Base-by-base conservation (phyloP, 1,140 invertebrate species). In the Nixonia krombeini region DNA sequence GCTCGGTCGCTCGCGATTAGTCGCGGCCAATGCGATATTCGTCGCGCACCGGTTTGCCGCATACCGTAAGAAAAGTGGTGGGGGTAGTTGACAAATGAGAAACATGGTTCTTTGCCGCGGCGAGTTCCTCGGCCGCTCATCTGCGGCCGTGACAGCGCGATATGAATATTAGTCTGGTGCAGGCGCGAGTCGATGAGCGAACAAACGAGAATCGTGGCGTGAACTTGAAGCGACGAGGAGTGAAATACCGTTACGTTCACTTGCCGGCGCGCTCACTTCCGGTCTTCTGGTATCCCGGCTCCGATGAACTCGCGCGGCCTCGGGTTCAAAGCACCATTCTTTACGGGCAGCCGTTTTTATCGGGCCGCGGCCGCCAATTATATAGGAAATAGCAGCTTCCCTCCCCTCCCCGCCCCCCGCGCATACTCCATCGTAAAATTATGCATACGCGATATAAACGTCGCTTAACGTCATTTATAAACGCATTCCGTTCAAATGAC, bases 261-360 rank as follows among this genome's bases (percentile, higher is more conserved):
- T 67, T 67, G 55, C 55, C 55, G 29, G 13, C 62, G 64, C 52
- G 42, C 50, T 57, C 52, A 62, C 58, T 68, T 68, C 65, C 65
- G 65, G 52, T 58, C 52, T 68, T 52, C 64, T 56, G 50, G 28
- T 58, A 58, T 65, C 53, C 49, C 33, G 10, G 35, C 49, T 37
- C 46, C 41, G 44, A 42, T 49, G 61, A 64, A 64, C 61, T 64
- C 50, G 37, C 42, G 29, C 50, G 45, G 28, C 21, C 12, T 3
- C 44, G 50, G 55, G 50, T 61, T 61, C 37, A 49, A 44, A 56
- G 38, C 26, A 51, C 61, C 38, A 64, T 52, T 64, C 41, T 46
- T 56, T 64, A 63, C 51, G 59, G n/a, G n/a, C n/a, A n/a, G n/a
- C n/a, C n/a, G n/a, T n/a, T n/a, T n/a, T n/a, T n/a, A n/a, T n/a